These are phyloP conservation scores for Anableps anableps DNA, from an alignment of 2,797 vertebrate species.

Conservation along the genomic window DNA sequence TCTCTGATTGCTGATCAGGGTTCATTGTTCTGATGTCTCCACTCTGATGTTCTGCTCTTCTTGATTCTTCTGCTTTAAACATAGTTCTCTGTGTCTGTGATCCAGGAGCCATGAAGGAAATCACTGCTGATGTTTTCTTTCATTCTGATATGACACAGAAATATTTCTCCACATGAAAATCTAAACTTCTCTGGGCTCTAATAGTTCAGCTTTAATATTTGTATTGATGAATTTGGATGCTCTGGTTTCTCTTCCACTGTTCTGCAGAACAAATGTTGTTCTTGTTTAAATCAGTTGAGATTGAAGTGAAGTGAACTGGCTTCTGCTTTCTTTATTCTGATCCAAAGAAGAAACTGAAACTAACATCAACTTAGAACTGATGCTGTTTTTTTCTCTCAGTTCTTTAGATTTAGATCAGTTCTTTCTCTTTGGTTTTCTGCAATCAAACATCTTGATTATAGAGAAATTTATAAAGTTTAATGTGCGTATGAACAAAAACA, in stretches of 20 bases:
- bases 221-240: too few species aligned
- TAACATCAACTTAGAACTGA: not conserved
- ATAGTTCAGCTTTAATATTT: not conserved
- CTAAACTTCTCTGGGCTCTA: not conserved
- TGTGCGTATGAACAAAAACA: too few species aligned
- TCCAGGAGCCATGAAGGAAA: too few species aligned
- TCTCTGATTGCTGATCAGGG: not conserved
- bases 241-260: not conserved
- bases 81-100: too few species aligned
- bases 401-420: not conserved
- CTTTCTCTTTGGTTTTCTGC: not conserved
- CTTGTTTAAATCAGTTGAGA: not conserved
- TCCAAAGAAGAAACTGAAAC: not conserved
- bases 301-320: not conserved
- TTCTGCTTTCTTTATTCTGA: not conserved
- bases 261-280: too few species aligned
- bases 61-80: not conserved
- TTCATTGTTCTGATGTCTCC: not conserved
- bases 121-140: too few species aligned
- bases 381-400: not conserved
- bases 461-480: too few species aligned
- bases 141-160: not conserved
- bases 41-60: not conserved
- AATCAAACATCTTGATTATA: too few species aligned
- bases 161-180: not conserved